Conservation (phyloP, 2,888 invertebrate species). For the Oscheius sp. region DNA sequence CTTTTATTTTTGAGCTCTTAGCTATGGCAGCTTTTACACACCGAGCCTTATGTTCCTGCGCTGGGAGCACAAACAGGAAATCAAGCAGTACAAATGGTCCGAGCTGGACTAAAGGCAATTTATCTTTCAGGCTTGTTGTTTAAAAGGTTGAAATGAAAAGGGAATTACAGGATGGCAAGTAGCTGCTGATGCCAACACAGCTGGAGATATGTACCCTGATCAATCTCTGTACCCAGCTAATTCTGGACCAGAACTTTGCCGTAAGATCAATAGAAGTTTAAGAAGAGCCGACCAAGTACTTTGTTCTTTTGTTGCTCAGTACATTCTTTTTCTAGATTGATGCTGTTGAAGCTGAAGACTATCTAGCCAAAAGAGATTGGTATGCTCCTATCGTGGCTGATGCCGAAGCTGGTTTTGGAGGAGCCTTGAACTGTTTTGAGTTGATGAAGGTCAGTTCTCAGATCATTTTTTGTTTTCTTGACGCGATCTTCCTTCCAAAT, state of each 20-base stretch:
- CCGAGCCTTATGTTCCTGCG: conserved; percentile 70
- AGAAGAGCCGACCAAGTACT: conserved; percentile 69
- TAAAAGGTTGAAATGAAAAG: background rate
- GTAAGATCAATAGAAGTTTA: conserved; percentile 69
- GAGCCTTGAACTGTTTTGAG: conserved; percentile 71
- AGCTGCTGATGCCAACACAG: conserved; percentile 71
- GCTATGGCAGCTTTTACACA: conserved; percentile 70
- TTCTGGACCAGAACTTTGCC: conserved; percentile 70
- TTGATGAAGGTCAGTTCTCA: conserved; percentile 67
- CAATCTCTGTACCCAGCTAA: conserved; percentile 71
- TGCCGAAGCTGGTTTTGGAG: conserved; percentile 72
- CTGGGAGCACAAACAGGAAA: conserved; percentile 71
- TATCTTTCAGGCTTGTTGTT: conserved; percentile 69
- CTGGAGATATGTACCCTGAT: conserved; percentile 71
- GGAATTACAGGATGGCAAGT: conserved; percentile 70
- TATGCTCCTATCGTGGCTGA: conserved; percentile 71
- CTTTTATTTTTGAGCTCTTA: background rate
- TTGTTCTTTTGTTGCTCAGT: background rate
- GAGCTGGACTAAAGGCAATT: conserved; percentile 71
- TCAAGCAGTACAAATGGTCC: conserved; percentile 71
- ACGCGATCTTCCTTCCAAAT: conserved; percentile 2
- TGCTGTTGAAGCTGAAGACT: conserved; percentile 66
- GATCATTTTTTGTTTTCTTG: conserved; percentile 18
- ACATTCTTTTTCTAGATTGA: conserved; percentile 53
- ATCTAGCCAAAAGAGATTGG: conserved; percentile 67